Conservation (phyloP, 2,113 vertebrate genomes). For the Gymnarchus niloticus region DNA sequence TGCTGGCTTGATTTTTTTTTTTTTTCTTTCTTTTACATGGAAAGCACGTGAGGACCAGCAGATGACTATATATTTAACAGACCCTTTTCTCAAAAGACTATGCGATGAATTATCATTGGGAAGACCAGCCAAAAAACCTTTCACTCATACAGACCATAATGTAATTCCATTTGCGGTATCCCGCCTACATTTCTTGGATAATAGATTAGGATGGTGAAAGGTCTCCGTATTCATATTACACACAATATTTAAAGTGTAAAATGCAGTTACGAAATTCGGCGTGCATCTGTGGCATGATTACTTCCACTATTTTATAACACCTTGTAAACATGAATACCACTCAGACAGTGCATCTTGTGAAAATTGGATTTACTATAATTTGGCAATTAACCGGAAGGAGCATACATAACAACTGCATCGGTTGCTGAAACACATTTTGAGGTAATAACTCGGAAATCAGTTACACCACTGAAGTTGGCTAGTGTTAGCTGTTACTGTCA, state of each 20-base stretch:
- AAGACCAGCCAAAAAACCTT: slow-evolving; percentile 21
- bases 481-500: background rate
- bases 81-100: background rate
- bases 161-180: background rate
- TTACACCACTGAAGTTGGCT: background rate
- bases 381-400: background rate
- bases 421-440: background rate
- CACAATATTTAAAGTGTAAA: slow-evolving; percentile 27
- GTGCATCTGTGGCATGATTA: background rate
- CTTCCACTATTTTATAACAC: background rate
- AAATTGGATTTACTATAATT: background rate
- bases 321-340: background rate
- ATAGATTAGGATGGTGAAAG: background rate
- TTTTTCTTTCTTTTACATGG: background rate
- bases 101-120: slow-evolving; percentile 27
- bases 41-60: background rate
- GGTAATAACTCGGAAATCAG: background rate
- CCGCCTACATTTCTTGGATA: background rate
- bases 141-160: background rate
- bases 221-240: slow-evolving; percentile 21
- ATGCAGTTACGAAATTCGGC: background rate
- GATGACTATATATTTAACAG: background rate
- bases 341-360: background rate
- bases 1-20: background rate
- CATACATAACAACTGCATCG: background rate